A percentile compares a stretch with the other conserved stretches of the same genome.
phyloP scores from a whole-genome alignment of 2,113 vertebrate species.

The Gallinago jamesoni region DNA sequence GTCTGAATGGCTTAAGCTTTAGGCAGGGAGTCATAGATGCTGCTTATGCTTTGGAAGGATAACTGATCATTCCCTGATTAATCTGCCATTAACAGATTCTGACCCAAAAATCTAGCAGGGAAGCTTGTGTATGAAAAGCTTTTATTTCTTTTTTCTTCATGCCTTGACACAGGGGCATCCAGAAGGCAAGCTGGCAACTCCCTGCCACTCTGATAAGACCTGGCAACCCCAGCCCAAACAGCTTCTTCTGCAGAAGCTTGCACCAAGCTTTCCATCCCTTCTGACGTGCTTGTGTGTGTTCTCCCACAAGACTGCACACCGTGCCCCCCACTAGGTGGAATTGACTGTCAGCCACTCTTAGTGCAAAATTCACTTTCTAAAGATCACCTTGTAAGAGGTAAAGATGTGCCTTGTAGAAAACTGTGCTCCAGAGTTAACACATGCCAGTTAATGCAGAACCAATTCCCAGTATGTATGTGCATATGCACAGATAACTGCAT shows the following conservation, averaged over 20 bases:
- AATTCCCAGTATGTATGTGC: no score
- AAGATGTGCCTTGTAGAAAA: background rate
- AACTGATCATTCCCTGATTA: background rate
- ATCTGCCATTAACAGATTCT: background rate
- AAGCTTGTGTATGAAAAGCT: background rate
- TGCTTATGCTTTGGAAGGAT: background rate
- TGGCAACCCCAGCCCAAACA: background rate
- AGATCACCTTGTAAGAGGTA: background rate
- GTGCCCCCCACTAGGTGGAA: background rate
- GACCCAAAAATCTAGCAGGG: background rate
- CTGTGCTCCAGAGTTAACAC: background rate
- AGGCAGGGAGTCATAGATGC: background rate
- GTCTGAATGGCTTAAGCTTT: background rate
- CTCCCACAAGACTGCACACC: background rate
- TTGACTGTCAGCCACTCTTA: background rate
- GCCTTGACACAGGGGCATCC: background rate
- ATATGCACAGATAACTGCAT: background rate
- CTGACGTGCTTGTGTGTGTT: background rate
- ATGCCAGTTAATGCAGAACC: background rate
- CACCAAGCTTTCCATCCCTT: background rate
- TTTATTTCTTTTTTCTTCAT: background rate
- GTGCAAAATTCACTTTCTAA: background rate
- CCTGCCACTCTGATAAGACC: background rate
- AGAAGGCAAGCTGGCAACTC: background rate
- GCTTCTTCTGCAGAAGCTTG: background rate